Base-by-base conservation (phyloP, 2,113 vertebrate genomes). In the Eidolon helvum region DNA sequence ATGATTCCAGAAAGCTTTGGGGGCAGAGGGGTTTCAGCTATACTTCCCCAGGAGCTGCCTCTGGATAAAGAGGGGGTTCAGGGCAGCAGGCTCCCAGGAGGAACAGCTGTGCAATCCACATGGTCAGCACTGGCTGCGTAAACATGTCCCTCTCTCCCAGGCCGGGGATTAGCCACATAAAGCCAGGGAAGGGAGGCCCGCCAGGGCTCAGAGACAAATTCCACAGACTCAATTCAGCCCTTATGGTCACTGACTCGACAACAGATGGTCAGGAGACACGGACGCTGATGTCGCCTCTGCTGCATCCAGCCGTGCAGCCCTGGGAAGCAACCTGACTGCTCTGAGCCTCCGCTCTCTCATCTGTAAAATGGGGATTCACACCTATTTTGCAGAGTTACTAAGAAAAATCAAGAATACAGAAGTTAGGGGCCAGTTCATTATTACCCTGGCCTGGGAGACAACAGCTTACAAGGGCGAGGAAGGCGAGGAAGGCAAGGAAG, bases 151-250 rank as follows among this genome's bases (percentile, higher is more conserved):
- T 69, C 11, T 65, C 84, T 83, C 92, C 87, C 87, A 78, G 87
- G 38, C 97, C 0, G 0, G 78, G 96, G 95, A 96, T 96, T 97
- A 96, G 65, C 16, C 12, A 22, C 59, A 94, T 28, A 95, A 96
- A 97, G 53, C 48, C 65, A 55, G 35, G 33, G 5, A 19, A 10
- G 8, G 12, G 68, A 66, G 66, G 21, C 45, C 63, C 63, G 2
- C 4, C 1, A 2, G 84, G 55, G 57, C 87, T 66, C 57, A 9
- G 89, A 35, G 78, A 26, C 22, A 53, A 45, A 96, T 94, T 75
- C 97, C 79, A 30, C 0, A 6, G 57, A 57, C 78, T 84, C 87
- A 87, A 10, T 12, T 16, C 53, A 24, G 55, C 79, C 63, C 65
- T 38, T 6, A 2, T 0, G 30, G 69, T 87, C 95, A 85, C 45